Evolutionary conservation across 2,888 invertebrate genomes (phyloP), one percentile per base, ranked within the genome.

Genomic region (Trimorus sp.): DNA sequence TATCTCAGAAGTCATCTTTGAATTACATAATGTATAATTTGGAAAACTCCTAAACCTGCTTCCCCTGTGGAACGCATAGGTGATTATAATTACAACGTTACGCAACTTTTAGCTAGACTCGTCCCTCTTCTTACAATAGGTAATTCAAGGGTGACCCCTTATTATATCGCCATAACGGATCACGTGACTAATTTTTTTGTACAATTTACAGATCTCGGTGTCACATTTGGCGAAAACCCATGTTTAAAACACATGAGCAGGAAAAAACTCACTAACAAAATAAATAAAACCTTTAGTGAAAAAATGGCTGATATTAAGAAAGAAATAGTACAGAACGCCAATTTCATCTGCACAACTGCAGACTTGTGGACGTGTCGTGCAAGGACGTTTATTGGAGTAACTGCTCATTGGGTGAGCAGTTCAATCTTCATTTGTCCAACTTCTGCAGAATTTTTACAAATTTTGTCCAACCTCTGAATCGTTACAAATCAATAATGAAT

Each of bases 381-480:
- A 15, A 37, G 42, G n/a, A 51, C 51, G 7, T 65, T 65, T 42
- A 51, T 51, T n/a, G 65, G 65, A 12, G 51, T 65, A 6, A 65
- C 65, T 14, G 65, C 65, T 0, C 65, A 65, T 51, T 65, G 65
- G 65, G 65, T 65, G 36, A 63, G 26, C 26, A 26, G 26, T 26
- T 26, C 26, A 26, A 26, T 26, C 26, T 26, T 26, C 26, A 26
- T 26, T 26, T 26, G 26, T 26, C 26, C 4, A 26, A 26, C 26
- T 26, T 3, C 26, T 26, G 26, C 26, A 26, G 26, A 26, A 26
- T 26, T 26, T 26, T 26, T 26, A 26, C 26, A 26, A 26, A 3
- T 26, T 26, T 26, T 26, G 26, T 4, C 45, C 45, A 45, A 2
- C 45, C 45, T 45, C 45, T 2, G 45, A 45, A 7, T 45, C 45